Percentiles rank a stretch among this genome's conserved stretches.
Evolutionary conservation across 2,888 invertebrate genomes (phyloP).

Genomic region (Drosophila paucipuncta): DNA sequence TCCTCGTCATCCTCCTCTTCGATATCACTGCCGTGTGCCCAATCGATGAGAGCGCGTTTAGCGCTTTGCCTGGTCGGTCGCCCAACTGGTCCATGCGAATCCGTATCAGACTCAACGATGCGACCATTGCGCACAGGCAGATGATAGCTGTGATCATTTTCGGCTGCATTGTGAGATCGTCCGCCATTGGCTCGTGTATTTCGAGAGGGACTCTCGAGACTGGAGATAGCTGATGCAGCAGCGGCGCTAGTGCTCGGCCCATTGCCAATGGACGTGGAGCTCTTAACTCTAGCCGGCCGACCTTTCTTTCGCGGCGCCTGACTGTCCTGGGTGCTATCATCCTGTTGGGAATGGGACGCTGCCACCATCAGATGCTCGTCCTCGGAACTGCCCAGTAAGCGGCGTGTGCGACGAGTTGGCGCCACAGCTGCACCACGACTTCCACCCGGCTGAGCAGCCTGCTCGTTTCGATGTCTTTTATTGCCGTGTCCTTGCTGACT

Average conservation of each 20-base stretch:
- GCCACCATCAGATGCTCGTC: slow-evolving; percentile 57
- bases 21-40: slow-evolving; percentile 83
- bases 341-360: slow-evolving; percentile 62
- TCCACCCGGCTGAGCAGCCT: slow-evolving; percentile 34
- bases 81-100: slow-evolving; percentile 78
- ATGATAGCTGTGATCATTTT: slow-evolving; percentile 85
- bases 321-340: slow-evolving; percentile 82
- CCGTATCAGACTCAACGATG: slow-evolving; percentile 82
- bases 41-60: slow-evolving; percentile 82
- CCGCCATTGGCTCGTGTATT: slow-evolving; percentile 75
- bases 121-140: slow-evolving; percentile 80
- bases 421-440: slow-evolving; percentile 31
- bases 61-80: slow-evolving; percentile 83
- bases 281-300: slow-evolving; percentile 59
- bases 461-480: slow-evolving; percentile 45
- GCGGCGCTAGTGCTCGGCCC: slow-evolving; percentile 72
- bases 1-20: slow-evolving; percentile 79
- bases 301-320: slow-evolving; percentile 73
- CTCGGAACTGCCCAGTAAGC: slow-evolving; percentile 70
- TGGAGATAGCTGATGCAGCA: slow-evolving; percentile 53
- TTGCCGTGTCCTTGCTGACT: slow-evolving; percentile 37
- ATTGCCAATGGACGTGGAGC: slow-evolving; percentile 50
- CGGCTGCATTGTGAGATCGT: slow-evolving; percentile 73
- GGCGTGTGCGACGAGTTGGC: slow-evolving; percentile 59
- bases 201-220: slow-evolving; percentile 75